Evolutionary conservation across 2,888 invertebrate species (phyloP).

Genomic region (Oscheius sp.): DNA sequence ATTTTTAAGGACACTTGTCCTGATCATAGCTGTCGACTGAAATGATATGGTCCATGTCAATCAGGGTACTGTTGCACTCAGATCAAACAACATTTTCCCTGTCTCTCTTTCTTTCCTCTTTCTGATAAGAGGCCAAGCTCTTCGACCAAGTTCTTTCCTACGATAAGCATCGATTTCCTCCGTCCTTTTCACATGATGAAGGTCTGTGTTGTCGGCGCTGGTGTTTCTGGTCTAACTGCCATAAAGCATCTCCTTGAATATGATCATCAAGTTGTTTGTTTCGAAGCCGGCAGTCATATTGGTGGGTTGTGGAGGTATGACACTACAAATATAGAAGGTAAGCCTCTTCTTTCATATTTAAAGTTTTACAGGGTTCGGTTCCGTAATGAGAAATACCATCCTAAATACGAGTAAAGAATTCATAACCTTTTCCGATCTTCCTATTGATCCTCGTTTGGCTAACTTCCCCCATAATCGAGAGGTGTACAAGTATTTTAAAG

Average conservation of each 20-base stretch:
- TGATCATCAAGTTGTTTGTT: constrained; percentile 29
- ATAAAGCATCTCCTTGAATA: constrained; percentile 36
- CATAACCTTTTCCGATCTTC: constrained; percentile 31
- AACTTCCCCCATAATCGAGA: constrained; percentile 29
- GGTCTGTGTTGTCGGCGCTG: constrained; percentile 56
- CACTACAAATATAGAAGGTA: constrained; percentile 18
- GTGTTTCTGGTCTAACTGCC: constrained; percentile 47
- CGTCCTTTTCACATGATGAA: constrained; percentile 17
- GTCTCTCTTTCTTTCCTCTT: no score
- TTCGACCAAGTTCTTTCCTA: no score
- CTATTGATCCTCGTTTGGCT: constrained; percentile 1
- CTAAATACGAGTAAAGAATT: constrained; percentile 38
- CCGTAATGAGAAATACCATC: constrained; percentile 33
- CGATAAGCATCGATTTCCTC: no score
- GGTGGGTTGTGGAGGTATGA: constrained; percentile 35
- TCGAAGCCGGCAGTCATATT: constrained; percentile 17
- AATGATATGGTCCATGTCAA: no score
- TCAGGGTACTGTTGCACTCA: not conserved
- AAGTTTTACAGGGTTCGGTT: constrained; percentile 17
- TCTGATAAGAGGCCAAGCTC: not conserved
- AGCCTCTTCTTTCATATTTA: not conserved
- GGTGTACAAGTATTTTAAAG: constrained; percentile 15
- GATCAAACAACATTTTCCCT: not conserved
- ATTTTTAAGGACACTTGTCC: no score
- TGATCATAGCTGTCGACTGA: no score